Percentiles rank a stretch among this genome's conserved stretches.
These are phyloP conservation scores for Fragum sueziense DNA, from an alignment of 2,888 invertebrate genomes.

Conservation along the genomic window DNA sequence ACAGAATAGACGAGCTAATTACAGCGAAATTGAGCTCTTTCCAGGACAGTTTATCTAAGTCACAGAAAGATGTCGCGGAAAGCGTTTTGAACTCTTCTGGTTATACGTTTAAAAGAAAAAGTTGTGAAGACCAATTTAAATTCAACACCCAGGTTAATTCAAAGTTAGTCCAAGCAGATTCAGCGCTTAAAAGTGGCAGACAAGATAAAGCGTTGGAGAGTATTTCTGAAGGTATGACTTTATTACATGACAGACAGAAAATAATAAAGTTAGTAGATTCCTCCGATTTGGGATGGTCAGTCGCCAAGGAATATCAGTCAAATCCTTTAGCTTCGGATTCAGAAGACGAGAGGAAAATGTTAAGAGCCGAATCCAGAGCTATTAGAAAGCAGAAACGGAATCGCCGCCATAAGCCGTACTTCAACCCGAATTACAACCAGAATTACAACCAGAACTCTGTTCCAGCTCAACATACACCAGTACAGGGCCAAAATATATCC, in stretches of 20 bases:
- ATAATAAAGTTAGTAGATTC: slow-evolving; percentile 22
- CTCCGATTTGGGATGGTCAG: slow-evolving; percentile 27
- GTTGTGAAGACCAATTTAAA: slow-evolving; percentile 8
- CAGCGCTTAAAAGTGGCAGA: neutral
- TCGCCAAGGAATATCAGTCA: slow-evolving; percentile 15
- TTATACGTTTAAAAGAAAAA: neutral
- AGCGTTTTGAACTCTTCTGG: neutral
- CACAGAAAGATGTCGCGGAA: neutral
- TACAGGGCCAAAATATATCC: neutral
- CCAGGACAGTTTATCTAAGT: neutral
- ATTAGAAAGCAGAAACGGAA: neutral
- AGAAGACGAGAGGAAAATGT: slow-evolving; percentile 14
- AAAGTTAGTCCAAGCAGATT: neutral
- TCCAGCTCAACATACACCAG: neutral
- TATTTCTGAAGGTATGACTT: neutral
- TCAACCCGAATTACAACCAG: too few relatives aligned
- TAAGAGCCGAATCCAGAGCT: slow-evolving; percentile 13
- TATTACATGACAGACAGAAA: slow-evolving; percentile 27
- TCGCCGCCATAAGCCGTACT: neutral
- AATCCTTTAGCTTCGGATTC: slow-evolving; percentile 24
- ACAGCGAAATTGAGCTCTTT: neutral
- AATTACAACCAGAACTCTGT: neutral
- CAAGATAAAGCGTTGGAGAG: neutral
- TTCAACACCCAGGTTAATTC: neutral
- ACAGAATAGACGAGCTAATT: neutral